Evolutionary conservation across 2,113 vertebrate species (phyloP).

Genomic region (Eulacestoma nigropectus): DNA sequence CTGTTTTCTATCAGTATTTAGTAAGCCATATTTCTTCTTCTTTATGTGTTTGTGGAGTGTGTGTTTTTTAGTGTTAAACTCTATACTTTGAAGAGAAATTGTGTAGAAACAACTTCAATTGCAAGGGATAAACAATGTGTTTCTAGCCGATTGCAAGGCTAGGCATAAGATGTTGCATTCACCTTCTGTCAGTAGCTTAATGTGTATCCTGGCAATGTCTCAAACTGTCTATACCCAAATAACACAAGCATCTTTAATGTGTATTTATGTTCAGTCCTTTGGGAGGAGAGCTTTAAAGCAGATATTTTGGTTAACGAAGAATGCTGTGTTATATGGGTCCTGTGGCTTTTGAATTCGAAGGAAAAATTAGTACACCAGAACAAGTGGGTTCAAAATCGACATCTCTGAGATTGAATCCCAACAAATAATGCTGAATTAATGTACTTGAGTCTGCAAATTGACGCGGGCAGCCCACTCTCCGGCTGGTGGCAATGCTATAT

Average conservation of each 20-base stretch:
- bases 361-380: background rate
- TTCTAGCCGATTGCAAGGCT: background rate
- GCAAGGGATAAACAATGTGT: background rate
- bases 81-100: background rate
- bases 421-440: background rate
- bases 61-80: background rate
- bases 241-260: background rate
- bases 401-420: background rate
- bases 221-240: background rate
- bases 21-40: background rate
- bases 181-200: background rate
- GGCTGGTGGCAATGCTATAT: background rate
- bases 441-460: background rate
- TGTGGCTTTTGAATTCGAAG: fast-evolving
- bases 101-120: background rate
- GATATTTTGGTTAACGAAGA: background rate
- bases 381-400: background rate
- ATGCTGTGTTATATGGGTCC: background rate
- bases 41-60: background rate
- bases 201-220: background rate
- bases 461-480: background rate
- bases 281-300: background rate
- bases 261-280: background rate
- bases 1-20: background rate
- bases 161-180: background rate